Conservation (phyloP, 1,140 invertebrate genomes). For the Centruroides sculpturatus region DNA sequence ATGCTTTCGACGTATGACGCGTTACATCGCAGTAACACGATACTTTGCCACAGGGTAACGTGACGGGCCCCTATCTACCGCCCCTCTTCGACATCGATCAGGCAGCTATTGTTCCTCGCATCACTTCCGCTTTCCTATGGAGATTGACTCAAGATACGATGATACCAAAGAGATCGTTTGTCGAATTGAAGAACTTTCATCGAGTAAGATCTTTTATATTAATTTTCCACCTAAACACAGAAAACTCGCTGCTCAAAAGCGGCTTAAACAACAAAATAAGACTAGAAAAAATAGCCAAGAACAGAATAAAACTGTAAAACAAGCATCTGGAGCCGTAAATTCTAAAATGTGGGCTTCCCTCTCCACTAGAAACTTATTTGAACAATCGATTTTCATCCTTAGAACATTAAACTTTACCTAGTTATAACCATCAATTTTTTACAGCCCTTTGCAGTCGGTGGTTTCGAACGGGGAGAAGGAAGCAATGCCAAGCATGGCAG, state of each 20-base stretch:
- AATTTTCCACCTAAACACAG: too few relatives aligned
- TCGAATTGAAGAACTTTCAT: constrained; percentile 2
- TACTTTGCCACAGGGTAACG: background rate
- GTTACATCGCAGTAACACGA: background rate
- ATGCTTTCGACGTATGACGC: background rate
- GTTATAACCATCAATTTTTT: background rate
- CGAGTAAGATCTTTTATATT: background rate
- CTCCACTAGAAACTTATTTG: background rate
- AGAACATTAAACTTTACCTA: background rate
- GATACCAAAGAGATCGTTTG: background rate
- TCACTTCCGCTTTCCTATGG: constrained; percentile 6
- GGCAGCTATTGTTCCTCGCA: background rate
- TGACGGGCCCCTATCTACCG: background rate
- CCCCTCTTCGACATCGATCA: background rate
- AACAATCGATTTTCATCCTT: background rate
- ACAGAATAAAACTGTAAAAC: background rate
- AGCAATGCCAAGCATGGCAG: background rate
- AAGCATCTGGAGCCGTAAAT: background rate
- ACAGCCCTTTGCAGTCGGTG: background rate
- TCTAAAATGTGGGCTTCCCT: background rate
- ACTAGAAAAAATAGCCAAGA: too few relatives aligned
- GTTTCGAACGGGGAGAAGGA: background rate
- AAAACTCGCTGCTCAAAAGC: too few relatives aligned
- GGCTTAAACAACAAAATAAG: too few relatives aligned
- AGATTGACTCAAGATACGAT: background rate